Percentiles rank a stretch among this genome's conserved stretches.
Evolutionary conservation across 2,888 invertebrate species (phyloP).

Genomic region (Andricus curvator): DNA sequence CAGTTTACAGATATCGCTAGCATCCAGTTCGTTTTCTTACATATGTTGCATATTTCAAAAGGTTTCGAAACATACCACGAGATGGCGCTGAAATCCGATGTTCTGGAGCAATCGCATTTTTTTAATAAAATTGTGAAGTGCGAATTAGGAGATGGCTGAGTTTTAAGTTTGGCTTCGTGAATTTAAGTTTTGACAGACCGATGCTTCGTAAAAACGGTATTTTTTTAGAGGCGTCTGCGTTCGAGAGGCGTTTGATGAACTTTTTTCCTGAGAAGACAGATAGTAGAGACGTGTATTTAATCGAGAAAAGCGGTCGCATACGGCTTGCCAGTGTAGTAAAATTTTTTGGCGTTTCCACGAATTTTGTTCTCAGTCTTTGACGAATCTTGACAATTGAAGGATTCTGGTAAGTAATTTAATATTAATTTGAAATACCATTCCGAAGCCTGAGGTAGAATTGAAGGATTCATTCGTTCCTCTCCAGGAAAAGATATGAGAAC

Average conservation of each 20-base stretch:
- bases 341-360: slow-evolving; percentile 28
- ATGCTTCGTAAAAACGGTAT: slow-evolving; percentile 28
- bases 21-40: not conserved
- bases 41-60: not conserved
- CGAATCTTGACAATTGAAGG: slow-evolving; percentile 18
- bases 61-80: not conserved
- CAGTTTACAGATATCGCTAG: slow-evolving; percentile 14
- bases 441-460: not conserved
- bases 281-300: slow-evolving; percentile 13
- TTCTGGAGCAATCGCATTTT: slow-evolving; percentile 24
- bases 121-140: slow-evolving; percentile 35
- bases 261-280: not conserved
- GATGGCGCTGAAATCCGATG: not conserved
- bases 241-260: slow-evolving; percentile 25
- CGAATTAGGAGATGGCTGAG: slow-evolving; percentile 33
- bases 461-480: not conserved
- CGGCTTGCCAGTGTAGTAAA: slow-evolving; percentile 18
- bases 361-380: slow-evolving; percentile 25
- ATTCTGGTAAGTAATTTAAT: slow-evolving; percentile 19
- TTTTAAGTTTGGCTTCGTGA: slow-evolving; percentile 25
- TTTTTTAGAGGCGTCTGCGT: slow-evolving; percentile 7
- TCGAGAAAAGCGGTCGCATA: slow-evolving; percentile 15
- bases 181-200: slow-evolving; percentile 19
- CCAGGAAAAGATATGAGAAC: not conserved
- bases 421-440: not conserved